phyloP scores from a whole-genome alignment of 2,797 vertebrate genomes.

The Halcyon chelicuti region DNA sequence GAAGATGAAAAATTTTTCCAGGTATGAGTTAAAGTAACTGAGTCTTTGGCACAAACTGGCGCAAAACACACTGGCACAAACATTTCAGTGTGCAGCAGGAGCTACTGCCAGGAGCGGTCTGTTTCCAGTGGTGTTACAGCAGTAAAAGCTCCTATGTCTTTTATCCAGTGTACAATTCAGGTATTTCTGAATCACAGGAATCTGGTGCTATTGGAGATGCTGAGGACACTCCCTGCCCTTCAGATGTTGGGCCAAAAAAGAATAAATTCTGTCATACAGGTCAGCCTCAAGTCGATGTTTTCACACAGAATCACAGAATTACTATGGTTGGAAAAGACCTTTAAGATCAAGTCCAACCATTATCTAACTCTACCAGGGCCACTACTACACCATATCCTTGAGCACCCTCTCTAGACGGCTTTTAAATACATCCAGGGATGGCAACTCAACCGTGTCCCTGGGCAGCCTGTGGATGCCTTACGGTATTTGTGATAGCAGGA shows the following conservation, averaged over 20 bases:
- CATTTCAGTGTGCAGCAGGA: neutral
- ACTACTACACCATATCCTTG: too few species aligned
- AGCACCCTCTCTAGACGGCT: too few species aligned
- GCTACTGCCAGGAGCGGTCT: neutral
- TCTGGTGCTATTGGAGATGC: neutral
- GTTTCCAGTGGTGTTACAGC: neutral
- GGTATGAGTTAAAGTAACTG: slow-evolving; percentile 58
- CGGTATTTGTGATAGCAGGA: neutral
- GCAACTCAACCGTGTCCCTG: too few species aligned
- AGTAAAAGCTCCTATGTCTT: neutral
- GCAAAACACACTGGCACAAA: neutral
- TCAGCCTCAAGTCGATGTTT: neutral
- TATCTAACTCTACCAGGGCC: too few species aligned
- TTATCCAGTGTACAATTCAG: neutral
- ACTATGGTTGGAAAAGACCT: too few species aligned
- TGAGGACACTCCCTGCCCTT: neutral
- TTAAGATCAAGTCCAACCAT: too few species aligned
- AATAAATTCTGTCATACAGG: neutral
- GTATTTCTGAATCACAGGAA: neutral
- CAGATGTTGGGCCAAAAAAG: neutral
- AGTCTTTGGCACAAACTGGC: too few species aligned
- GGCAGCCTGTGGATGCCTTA: neutral
- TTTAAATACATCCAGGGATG: too few species aligned
- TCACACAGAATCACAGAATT: too few species aligned
- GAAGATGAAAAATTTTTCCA: slow-evolving; percentile 73